Conservation (phyloP, 1,140 invertebrate species). For the Cydia pomonella region DNA sequence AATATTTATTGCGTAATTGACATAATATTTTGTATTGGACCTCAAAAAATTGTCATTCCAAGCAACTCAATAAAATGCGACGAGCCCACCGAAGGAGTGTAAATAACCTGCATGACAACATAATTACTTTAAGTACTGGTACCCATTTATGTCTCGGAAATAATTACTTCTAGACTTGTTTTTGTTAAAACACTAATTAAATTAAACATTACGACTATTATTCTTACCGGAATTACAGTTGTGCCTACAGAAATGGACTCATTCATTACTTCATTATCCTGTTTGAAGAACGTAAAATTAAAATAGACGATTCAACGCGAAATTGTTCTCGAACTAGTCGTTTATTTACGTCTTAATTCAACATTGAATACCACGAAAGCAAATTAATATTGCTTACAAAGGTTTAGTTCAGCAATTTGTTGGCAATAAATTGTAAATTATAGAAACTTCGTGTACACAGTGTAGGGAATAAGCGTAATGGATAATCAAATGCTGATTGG, state of each 20-base stretch:
- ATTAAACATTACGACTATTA: neutral
- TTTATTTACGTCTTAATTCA: constrained; percentile 21
- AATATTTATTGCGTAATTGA: no score
- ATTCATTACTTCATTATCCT: neutral
- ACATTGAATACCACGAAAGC: constrained; percentile 5
- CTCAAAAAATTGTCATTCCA: neutral
- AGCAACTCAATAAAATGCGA: neutral
- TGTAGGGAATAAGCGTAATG: neutral
- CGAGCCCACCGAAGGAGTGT: neutral
- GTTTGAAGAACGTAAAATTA: neutral
- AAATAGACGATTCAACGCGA: neutral
- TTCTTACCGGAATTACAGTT: neutral
- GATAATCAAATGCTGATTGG: constrained; percentile 12
- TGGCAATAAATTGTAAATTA: constrained; percentile 5
- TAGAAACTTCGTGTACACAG: constrained; percentile 11
- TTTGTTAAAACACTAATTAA: neutral
- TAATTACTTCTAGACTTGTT: neutral
- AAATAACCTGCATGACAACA: neutral
- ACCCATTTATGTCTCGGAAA: neutral
- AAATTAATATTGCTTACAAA: constrained; percentile 18
- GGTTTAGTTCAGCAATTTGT: constrained; percentile 19
- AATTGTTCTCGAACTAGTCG: constrained; percentile 16
- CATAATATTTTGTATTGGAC: no score
- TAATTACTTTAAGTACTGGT: neutral
- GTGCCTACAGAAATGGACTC: neutral